These are phyloP conservation scores for Xylocopa sonorina DNA, from an alignment of 1,140 invertebrate species.

Conservation along the genomic window DNA sequence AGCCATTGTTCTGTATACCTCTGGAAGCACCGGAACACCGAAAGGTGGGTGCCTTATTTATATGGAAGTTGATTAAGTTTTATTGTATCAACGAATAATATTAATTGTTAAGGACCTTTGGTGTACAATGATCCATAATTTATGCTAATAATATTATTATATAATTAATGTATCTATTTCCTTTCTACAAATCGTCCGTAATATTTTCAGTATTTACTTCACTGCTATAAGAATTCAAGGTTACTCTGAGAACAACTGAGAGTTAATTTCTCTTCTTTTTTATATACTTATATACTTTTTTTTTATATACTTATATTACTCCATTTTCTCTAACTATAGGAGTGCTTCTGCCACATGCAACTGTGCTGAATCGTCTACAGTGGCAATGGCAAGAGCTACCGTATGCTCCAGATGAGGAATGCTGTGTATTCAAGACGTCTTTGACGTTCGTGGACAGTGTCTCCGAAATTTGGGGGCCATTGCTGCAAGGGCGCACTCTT, in stretches of 20 bases:
- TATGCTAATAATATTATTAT: no score
- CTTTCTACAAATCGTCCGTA: no score
- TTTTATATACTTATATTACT: background rate
- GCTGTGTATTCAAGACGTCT: slow-evolving; percentile 93
- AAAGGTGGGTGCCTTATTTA: slow-evolving; percentile 91
- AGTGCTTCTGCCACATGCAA: slow-evolving; percentile 86
- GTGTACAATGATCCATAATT: no score
- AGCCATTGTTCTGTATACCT: slow-evolving; percentile 94
- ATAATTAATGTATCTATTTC: no score
- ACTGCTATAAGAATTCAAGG: no score
- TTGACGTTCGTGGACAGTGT: slow-evolving; percentile 94
- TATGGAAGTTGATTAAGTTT: no score
- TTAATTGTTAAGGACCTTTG: no score
- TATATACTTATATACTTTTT: background rate
- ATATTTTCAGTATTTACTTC: no score
- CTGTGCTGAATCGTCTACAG: slow-evolving; percentile 89
- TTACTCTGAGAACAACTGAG: no score
- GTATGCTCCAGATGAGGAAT: slow-evolving; percentile 84
- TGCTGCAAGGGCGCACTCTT: slow-evolving; percentile 87
- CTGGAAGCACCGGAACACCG: slow-evolving; percentile 95
- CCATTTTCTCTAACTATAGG: slow-evolving; percentile 21
- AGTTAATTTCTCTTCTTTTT: no score
- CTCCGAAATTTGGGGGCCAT: slow-evolving; percentile 91
- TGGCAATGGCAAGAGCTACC: slow-evolving; percentile 93
- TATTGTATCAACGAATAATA: no score